These are phyloP conservation scores for Pelobates cultripes DNA, from an alignment of 2,797 vertebrate species.

Conservation along the genomic window DNA sequence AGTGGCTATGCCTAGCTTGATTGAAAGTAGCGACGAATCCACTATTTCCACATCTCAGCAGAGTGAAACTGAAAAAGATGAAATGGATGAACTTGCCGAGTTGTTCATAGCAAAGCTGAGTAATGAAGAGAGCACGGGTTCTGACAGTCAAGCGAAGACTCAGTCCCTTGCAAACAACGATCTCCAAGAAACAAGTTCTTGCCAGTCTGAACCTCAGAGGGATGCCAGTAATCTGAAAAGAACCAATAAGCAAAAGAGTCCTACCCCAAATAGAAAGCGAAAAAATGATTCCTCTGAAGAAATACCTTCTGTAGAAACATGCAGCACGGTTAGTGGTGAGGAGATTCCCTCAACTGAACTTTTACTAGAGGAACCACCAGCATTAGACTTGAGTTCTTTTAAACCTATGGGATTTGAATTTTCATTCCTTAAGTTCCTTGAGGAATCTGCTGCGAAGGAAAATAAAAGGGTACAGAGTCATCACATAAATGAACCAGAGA, in stretches of 20 bases:
- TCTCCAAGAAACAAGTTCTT: slow-evolving; percentile 65
- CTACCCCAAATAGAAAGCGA: slow-evolving; percentile 71
- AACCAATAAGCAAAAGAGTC: slow-evolving; percentile 73
- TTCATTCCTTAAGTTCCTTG: slow-evolving; percentile 95
- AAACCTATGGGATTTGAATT: slow-evolving; percentile 98
- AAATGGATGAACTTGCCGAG: slow-evolving; percentile 78
- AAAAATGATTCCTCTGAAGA: slow-evolving; percentile 68
- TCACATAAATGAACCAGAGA: slow-evolving; percentile 79
- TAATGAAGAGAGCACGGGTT: slow-evolving; percentile 73
- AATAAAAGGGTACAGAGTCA: slow-evolving; percentile 70
- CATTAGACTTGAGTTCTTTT: slow-evolving; percentile 84
- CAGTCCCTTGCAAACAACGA: slow-evolving; percentile 67
- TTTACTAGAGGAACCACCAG: slow-evolving; percentile 74
- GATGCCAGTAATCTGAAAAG: slow-evolving; percentile 68
- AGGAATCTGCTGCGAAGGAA: slow-evolving; percentile 85
- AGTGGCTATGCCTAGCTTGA: slow-evolving; percentile 57
- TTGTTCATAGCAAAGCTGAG: slow-evolving; percentile 79
- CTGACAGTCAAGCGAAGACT: slow-evolving; percentile 66
- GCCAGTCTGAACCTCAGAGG: slow-evolving; percentile 71
- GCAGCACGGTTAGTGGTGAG: slow-evolving; percentile 68
- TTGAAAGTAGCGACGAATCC: slow-evolving; percentile 64
- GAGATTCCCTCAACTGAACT: slow-evolving; percentile 76
- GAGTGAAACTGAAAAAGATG: slow-evolving; percentile 72
- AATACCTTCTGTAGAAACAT: slow-evolving; percentile 56
- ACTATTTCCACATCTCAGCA: slow-evolving; percentile 58